Evolutionary conservation across 2,113 vertebrate genomes (phyloP).

Genomic region (Tachuris rubrigastra): DNA sequence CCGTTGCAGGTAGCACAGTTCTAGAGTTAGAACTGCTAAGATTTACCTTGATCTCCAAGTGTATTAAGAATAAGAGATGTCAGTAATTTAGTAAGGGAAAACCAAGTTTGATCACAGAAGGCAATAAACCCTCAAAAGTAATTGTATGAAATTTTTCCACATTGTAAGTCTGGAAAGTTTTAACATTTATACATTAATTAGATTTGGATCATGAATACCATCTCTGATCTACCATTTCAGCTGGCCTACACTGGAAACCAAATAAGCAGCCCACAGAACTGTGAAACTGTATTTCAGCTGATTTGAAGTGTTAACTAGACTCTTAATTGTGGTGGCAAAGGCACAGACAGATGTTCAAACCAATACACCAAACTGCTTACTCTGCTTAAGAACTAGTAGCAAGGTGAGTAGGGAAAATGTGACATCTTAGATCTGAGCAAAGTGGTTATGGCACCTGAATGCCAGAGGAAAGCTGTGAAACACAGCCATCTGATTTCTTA

Average conservation of each 20-base stretch:
- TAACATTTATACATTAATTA: neutral
- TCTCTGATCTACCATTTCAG: neutral
- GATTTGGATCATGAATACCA: neutral
- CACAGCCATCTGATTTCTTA: neutral
- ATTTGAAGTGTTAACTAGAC: neutral
- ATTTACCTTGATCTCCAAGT: neutral
- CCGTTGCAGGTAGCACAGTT: accelerated
- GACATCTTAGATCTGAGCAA: neutral
- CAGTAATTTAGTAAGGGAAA: neutral
- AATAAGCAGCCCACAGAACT: neutral
- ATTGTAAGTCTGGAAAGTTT: neutral
- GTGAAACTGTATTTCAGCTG: neutral
- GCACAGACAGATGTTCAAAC: neutral
- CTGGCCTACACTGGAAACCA: neutral
- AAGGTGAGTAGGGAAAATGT: neutral
- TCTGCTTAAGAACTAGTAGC: neutral
- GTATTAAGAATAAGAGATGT: neutral
- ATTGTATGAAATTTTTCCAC: neutral
- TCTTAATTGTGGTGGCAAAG: neutral
- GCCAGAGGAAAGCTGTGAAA: neutral
- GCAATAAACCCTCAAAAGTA: neutral
- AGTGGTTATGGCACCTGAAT: neutral
- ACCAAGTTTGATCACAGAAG: neutral
- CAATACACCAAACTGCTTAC: neutral
- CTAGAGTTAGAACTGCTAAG: neutral